Percentiles rank a stretch among this genome's conserved stretches.
Evolutionary conservation across 2,888 invertebrate genomes (phyloP).

Genomic region (Lypha dubia): DNA sequence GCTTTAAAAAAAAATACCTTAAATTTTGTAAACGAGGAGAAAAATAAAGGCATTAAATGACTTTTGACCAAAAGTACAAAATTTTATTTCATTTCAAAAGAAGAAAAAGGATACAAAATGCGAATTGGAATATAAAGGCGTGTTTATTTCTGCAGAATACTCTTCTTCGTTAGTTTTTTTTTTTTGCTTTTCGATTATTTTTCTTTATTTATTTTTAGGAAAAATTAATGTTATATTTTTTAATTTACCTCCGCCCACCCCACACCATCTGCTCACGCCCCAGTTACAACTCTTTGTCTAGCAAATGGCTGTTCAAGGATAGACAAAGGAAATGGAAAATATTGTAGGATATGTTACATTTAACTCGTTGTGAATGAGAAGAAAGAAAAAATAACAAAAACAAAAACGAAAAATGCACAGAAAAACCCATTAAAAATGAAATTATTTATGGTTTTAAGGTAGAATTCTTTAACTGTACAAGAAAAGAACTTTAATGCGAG

Average conservation of each 20-base stretch:
- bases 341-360: conserved; percentile 59
- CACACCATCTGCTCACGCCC: no score
- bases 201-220: background rate
- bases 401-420: background rate
- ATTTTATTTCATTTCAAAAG: conserved; percentile 9
- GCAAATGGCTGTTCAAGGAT: conserved; percentile 44
- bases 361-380: conserved; percentile 31
- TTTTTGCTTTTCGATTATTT: conserved; percentile 22
- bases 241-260: background rate
- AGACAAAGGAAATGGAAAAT: conserved; percentile 66
- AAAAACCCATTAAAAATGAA: conserved; percentile 31
- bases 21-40: background rate
- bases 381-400: background rate
- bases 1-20: conserved; percentile 54
- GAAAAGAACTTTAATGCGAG: background rate
- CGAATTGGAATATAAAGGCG: conserved; percentile 67
- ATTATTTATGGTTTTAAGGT: conserved; percentile 31
- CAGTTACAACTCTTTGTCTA: background rate
- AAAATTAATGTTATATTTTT: conserved; percentile 52
- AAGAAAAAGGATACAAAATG: conserved; percentile 1
- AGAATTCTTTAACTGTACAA: background rate
- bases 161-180: conserved; percentile 47
- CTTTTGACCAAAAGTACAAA: conserved; percentile 44
- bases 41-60: conserved; percentile 37
- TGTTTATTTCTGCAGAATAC: conserved; percentile 65